Evolutionary conservation across 92 coral and sea anemone genomes (phyloP).

Genomic region (Actinostola sp.): DNA sequence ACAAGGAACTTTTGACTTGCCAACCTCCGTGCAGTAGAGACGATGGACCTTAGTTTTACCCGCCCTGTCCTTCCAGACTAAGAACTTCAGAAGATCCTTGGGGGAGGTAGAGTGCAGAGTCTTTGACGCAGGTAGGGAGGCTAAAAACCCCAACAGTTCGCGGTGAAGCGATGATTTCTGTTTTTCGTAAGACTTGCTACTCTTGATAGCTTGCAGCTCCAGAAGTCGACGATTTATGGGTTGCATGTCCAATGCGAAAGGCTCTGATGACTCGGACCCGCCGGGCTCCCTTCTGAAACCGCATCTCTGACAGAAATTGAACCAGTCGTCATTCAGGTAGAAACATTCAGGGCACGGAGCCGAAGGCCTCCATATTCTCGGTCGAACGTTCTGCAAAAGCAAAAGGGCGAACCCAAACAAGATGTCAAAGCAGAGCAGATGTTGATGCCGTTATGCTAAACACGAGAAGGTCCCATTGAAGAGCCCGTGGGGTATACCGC

Average conservation of each 20-base stretch:
- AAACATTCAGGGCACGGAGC: slow-evolving; percentile 25
- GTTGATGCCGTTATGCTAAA: slow-evolving; percentile 17
- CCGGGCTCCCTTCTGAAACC: slow-evolving; percentile 18
- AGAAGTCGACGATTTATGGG: neutral
- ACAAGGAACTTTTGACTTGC: neutral
- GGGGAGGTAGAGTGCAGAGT: slow-evolving; percentile 35
- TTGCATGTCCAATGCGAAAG: slow-evolving; percentile 1
- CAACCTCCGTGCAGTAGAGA: neutral
- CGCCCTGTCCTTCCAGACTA: slow-evolving; percentile 46
- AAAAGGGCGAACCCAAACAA: too few relatives aligned
- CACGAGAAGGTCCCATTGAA: slow-evolving; percentile 38
- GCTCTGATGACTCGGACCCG: neutral
- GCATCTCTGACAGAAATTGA: slow-evolving; percentile 35
- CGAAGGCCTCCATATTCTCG: slow-evolving; percentile 35
- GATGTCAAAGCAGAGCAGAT: neutral
- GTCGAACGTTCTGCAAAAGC: neutral
- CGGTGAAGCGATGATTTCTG: slow-evolving; percentile 45
- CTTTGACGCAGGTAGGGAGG: slow-evolving; percentile 39
- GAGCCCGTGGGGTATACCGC: slow-evolving; percentile 15
- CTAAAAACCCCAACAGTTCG: slow-evolving; percentile 21
- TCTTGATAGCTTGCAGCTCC: neutral
- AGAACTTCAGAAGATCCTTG: slow-evolving; percentile 21
- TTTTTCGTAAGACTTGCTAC: slow-evolving; percentile 28
- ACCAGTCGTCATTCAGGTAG: slow-evolving; percentile 19
- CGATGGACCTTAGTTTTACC: slow-evolving; percentile 10